Percentiles rank a stretch among this genome's conserved stretches.
Evolutionary conservation across 2,888 invertebrate species (phyloP).

Genomic region (Chorisops tibialis): DNA sequence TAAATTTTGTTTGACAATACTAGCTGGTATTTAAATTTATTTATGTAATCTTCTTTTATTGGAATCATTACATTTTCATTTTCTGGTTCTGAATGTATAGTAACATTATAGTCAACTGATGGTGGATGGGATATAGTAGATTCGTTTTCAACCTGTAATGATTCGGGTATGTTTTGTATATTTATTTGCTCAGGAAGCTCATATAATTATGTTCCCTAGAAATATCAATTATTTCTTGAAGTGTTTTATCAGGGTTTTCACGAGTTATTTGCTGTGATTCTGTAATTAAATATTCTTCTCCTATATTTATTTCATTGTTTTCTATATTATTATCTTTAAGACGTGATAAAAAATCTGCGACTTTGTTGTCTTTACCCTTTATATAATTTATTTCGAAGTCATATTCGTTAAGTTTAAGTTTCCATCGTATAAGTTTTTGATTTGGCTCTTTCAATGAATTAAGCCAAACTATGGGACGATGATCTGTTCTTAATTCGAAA

Average conservation of each 20-base stretch:
- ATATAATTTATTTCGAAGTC: conserved; percentile 12
- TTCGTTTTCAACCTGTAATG: not conserved
- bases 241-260: not conserved
- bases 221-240: not conserved
- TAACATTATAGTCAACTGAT: not conserved
- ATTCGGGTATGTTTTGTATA: too few species aligned
- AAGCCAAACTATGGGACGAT: conserved; percentile 1
- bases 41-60: conserved; percentile 1
- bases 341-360: conserved; percentile 11
- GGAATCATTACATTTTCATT: not conserved
- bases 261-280: not conserved
- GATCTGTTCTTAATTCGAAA: conserved; percentile 1
- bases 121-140: not conserved
- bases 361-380: conserved; percentile 3
- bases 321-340: not conserved
- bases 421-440: conserved; percentile 14
- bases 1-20: not conserved
- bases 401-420: not conserved
- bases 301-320: not conserved
- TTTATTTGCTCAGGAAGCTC: not conserved
- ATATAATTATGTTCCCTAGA: not conserved
- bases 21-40: conserved; percentile 5
- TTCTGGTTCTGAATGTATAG: not conserved
- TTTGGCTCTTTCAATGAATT: conserved; percentile 1
- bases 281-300: not conserved